Base-by-base conservation (phyloP, 2,113 vertebrate genomes). In the Noctilio leporinus region DNA sequence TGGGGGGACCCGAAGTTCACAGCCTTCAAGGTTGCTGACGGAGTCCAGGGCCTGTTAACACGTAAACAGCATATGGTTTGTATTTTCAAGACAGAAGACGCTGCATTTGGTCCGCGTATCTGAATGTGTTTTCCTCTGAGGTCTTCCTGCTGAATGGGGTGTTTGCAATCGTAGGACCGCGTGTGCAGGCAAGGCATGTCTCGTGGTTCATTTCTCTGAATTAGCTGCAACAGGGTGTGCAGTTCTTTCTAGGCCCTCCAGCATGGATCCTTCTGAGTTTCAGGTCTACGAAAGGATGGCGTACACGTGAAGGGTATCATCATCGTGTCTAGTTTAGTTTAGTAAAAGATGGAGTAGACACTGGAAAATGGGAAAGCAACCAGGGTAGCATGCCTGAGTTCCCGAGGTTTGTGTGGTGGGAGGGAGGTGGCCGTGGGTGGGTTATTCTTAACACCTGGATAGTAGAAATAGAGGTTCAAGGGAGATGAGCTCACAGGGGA, bases 1-100 rank as follows among this genome's bases (percentile, higher is more conserved):
- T 64, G 49, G 20, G 72, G 9, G 28, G 82, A 78, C 40, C 28
- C 2, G 33, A 49, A 90, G 77, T 93, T 97, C 95, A 90, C 49
- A 9, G 20, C 26, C 70, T 26, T 73, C 38, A 47, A 76, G 30
- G 15, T 64, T 89, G 62, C 85, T 96, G 93, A 96, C 91, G 49
- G 72, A 91, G 78, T 67, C 77, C 94, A 95, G 93, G 92, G 65
- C 47, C 49, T 90, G 76, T 57, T 81, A 73, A 72, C 91, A 82
- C n/a, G 55, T 35, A 26, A 81, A 72, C 87, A 62, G 28, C 95
- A 96, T 88, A 69, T 96, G 96, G 91, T 95, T 97, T 78, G 4
- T 76, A 49, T 97, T 97, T 96, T 92, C 70, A 40, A 82, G 85
- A 88, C 33, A 45, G 69, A 92, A 85, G 87, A 69, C 47, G 62